Conservation (phyloP, 1,140 invertebrate species). For the Philaenus spumarius region DNA sequence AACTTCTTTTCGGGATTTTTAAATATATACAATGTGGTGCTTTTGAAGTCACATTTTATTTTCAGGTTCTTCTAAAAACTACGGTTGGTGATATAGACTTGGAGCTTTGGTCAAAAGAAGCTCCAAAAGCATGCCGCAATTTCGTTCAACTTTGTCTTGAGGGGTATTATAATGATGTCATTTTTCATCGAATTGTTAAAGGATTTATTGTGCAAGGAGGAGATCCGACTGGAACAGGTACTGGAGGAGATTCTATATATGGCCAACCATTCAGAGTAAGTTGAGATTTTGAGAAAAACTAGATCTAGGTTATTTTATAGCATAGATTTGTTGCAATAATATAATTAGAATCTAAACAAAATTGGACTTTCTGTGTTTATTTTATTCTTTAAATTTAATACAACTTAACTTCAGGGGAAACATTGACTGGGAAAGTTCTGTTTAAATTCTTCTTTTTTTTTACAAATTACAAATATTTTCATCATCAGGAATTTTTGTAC, state of each 20-base stretch:
- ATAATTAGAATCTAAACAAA: background rate
- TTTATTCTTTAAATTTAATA: too few relatives aligned
- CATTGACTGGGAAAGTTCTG: too few relatives aligned
- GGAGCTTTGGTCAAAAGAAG: slow-evolving; percentile 96
- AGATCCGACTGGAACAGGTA: slow-evolving; percentile 92
- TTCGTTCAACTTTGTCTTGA: slow-evolving; percentile 97
- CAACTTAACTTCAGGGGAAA: too few relatives aligned
- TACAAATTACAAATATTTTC: too few relatives aligned
- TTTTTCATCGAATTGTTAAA: slow-evolving; percentile 87
- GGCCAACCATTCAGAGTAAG: slow-evolving; percentile 85
- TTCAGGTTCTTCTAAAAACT: slow-evolving; percentile 83
- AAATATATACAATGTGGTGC: too few relatives aligned
- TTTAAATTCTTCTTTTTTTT: too few relatives aligned
- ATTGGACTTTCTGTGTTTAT: background rate
- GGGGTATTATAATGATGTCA: slow-evolving; percentile 89
- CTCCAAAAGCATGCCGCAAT: slow-evolving; percentile 92
- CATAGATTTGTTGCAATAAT: background rate
- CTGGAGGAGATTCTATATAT: slow-evolving; percentile 89
- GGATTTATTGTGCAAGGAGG: slow-evolving; percentile 95
- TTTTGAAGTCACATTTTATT: too few relatives aligned
- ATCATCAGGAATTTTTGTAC: too few relatives aligned
- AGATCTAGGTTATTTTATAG: slow-evolving; percentile 21
- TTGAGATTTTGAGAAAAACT: too few relatives aligned
- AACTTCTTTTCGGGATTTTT: too few relatives aligned
- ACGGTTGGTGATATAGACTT: slow-evolving; percentile 95